Conservation (phyloP, 2,113 vertebrate genomes). For the Limnothrissa miodon region DNA sequence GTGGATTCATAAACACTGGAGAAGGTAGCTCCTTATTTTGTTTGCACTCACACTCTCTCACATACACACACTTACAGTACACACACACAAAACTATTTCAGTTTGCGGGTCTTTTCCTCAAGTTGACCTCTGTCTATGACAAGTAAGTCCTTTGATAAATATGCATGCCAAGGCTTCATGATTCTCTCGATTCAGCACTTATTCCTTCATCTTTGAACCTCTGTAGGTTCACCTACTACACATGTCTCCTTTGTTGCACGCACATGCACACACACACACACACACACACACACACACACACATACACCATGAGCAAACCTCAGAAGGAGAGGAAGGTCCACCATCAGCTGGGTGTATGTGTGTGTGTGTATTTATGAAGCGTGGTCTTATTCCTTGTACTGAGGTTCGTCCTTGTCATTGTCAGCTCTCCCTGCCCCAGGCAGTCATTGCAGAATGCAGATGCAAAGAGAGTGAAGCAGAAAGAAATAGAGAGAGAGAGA, state of each 20-base stretch:
- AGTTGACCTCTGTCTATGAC: background rate
- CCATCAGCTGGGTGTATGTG: background rate
- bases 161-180: background rate
- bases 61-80: background rate
- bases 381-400: background rate
- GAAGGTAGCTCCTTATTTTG: background rate
- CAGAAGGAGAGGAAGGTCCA: too few relatives aligned
- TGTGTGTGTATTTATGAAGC: background rate
- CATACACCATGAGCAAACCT: background rate
- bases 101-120: background rate
- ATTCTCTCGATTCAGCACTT: background rate
- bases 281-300: too few relatives aligned
- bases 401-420: constrained; percentile 1
- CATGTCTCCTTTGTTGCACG: background rate
- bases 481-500: background rate
- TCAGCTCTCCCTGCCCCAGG: background rate
- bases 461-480: background rate
- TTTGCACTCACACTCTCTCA: background rate
- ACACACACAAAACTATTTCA: background rate
- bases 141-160: background rate
- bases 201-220: background rate
- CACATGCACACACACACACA: background rate
- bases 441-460: background rate
- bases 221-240: background rate
- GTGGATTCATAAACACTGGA: background rate